These are phyloP conservation scores for Conops quadrifasciatus DNA, from an alignment of 2,888 invertebrate species.

Conservation along the genomic window DNA sequence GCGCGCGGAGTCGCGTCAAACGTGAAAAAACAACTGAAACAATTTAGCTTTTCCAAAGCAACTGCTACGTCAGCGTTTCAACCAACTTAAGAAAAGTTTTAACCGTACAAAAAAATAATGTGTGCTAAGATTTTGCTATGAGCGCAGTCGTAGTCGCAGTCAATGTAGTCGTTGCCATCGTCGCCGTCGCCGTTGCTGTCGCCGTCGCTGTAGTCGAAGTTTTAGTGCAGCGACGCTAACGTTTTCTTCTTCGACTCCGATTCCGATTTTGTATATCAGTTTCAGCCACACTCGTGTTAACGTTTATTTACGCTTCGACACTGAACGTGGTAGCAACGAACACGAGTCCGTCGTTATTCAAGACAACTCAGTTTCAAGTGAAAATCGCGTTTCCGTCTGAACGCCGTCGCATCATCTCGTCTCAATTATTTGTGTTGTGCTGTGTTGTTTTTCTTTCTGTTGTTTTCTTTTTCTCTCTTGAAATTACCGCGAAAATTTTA, in stretches of 20 bases:
- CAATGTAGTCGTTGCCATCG: constrained; percentile 2
- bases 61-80: too few relatives aligned
- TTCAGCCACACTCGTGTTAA: constrained; percentile 52
- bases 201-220: constrained; percentile 5
- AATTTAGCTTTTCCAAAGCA: too few relatives aligned
- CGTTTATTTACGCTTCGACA: constrained; percentile 63
- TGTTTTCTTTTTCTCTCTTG: background rate
- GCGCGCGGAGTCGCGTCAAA: too few relatives aligned
- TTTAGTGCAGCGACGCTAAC: background rate
- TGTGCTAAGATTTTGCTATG: too few relatives aligned
- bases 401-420: background rate
- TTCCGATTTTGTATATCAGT: constrained; percentile 53
- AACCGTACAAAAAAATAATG: too few relatives aligned
- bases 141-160: too few relatives aligned
- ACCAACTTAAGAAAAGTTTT: too few relatives aligned
- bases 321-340: constrained; percentile 59
- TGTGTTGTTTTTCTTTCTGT: background rate
- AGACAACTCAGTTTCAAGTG: constrained; percentile 8
- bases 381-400: background rate
- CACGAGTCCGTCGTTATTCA: constrained; percentile 21
- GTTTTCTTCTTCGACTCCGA: constrained; percentile 1
- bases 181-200: background rate
- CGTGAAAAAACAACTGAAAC: too few relatives aligned
- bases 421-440: background rate
- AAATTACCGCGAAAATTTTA: too few relatives aligned